Evolutionary conservation across 1,140 invertebrate genomes (phyloP).

Genomic region (Onthophagus taurus): DNA sequence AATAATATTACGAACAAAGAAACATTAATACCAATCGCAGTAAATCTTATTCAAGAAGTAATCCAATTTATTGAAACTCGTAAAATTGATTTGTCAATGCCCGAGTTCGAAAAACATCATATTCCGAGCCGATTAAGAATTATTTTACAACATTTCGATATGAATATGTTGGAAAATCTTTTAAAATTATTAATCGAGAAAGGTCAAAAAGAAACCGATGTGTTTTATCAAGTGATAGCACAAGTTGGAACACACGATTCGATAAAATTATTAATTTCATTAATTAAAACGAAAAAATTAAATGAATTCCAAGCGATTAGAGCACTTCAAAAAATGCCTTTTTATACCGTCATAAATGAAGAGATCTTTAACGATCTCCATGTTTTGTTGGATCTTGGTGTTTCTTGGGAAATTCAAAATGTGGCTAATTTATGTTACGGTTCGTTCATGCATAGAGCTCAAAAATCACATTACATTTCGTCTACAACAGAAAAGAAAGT

Average conservation of each 20-base stretch:
- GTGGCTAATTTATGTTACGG: conserved; percentile 36
- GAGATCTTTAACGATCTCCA: conserved; percentile 34
- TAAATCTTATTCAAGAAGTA: conserved; percentile 32
- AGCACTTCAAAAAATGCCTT: conserved; percentile 35
- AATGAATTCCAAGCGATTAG: conserved; percentile 22
- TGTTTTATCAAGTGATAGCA: conserved; percentile 38
- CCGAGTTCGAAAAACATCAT: conserved; percentile 34
- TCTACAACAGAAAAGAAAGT: too few species aligned
- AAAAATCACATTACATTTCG: conserved; percentile 9
- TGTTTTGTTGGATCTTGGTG: conserved; percentile 23
- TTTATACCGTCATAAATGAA: conserved; percentile 31
- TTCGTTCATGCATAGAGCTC: conserved; percentile 32
- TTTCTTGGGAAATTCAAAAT: conserved; percentile 25
- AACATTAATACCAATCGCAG: conserved; percentile 26
- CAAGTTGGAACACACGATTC: conserved; percentile 37
- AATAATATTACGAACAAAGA: background rate
- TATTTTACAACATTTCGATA: conserved; percentile 31
- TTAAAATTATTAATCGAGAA: conserved; percentile 23
- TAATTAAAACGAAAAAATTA: conserved; percentile 31
- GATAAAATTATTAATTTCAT: conserved; percentile 32
- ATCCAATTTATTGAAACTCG: conserved; percentile 35
- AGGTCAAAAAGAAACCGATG: conserved; percentile 21
- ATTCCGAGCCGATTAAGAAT: conserved; percentile 33
- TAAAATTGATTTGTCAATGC: conserved; percentile 32
- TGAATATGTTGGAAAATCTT: conserved; percentile 29